Percentiles rank a stretch among this genome's conserved stretches.
phyloP scores from a whole-genome alignment of 2,113 vertebrate genomes.

The Bostrychus sinensis region DNA sequence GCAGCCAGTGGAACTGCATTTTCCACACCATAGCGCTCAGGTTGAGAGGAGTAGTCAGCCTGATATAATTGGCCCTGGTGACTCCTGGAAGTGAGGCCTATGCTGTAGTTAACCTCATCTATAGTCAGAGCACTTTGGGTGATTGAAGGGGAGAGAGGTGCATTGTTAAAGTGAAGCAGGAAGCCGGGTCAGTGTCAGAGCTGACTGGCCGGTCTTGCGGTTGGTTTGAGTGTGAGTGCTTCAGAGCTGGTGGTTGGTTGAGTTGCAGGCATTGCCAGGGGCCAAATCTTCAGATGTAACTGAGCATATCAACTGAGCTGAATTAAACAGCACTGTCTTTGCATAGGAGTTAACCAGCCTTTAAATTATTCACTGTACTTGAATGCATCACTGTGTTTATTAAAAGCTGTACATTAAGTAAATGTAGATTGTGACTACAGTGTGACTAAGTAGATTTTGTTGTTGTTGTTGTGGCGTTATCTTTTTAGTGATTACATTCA shows the following conservation, averaged over 20 bases:
- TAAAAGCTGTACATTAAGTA: conserved; percentile 27
- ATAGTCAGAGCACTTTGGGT: conserved; percentile 71
- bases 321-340: conserved; percentile 64
- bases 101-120: conserved; percentile 80
- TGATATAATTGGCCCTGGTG: conserved; percentile 82
- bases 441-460: conserved; percentile 23
- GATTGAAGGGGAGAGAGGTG: conserved; percentile 70
- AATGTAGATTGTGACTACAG: conserved; percentile 13
- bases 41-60: conserved; percentile 77
- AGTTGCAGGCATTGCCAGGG: conserved; percentile 69
- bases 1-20: conserved; percentile 79
- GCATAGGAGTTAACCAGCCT: conserved; percentile 37
- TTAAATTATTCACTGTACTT: conserved; percentile 75
- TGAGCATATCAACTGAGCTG: conserved; percentile 76
- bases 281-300: conserved; percentile 77
- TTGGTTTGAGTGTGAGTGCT: conserved; percentile 42
- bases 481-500: no score
- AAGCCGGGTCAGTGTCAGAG: conserved; percentile 62
- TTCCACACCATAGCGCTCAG: conserved; percentile 79
- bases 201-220: conserved; percentile 50
- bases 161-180: conserved; percentile 64
- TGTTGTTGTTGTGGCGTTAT: no score
- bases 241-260: conserved; percentile 63
- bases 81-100: conserved; percentile 74
- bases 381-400: conserved; percentile 45